A percentile compares a stretch with the other conserved stretches of the same genome.
phyloP scores from a whole-genome alignment of 1,140 invertebrate species.

The Drosophila nigromelanica region DNA sequence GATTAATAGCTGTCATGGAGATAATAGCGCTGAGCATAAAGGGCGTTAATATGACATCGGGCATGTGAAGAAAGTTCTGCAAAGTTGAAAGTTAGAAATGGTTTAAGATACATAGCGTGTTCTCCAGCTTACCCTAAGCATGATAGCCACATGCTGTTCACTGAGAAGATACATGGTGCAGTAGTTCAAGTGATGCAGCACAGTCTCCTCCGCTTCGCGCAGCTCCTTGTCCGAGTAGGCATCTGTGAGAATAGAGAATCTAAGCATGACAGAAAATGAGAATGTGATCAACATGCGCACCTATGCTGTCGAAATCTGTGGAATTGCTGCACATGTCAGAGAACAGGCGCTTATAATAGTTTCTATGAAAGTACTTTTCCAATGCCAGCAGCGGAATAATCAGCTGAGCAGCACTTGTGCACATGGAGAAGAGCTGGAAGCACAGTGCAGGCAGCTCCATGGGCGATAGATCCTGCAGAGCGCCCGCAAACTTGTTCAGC shows the following conservation, averaged over 20 bases:
- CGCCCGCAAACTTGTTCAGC: conserved; percentile 83
- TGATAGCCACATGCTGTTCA: conserved; percentile 66
- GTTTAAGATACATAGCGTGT: background rate
- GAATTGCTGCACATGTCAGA: conserved; percentile 77
- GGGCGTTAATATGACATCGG: conserved; percentile 74
- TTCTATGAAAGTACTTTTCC: conserved; percentile 84
- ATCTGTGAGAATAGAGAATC: conserved; percentile 49
- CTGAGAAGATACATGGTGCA: conserved; percentile 77
- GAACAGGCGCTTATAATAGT: conserved; percentile 83
- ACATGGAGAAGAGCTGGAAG: conserved; percentile 84
- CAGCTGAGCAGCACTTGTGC: conserved; percentile 73
- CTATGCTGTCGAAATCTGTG: conserved; percentile 84
- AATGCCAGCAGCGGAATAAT: conserved; percentile 80
- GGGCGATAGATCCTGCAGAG: conserved; percentile 83
- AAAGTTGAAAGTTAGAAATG: background rate
- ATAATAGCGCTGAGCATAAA: conserved; percentile 79
- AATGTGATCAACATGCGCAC: conserved; percentile 42
- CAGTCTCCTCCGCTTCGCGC: conserved; percentile 77
- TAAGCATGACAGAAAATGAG: background rate
- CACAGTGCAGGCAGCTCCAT: conserved; percentile 84
- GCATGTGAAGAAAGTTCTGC: conserved; percentile 74
- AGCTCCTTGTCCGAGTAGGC: conserved; percentile 77
- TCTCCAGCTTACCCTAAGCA: conserved; percentile 55
- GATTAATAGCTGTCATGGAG: conserved; percentile 74
- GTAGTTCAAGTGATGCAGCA: conserved; percentile 80